A percentile compares a stretch with the other conserved stretches of the same genome.
Evolutionary conservation across 2,888 invertebrate genomes (phyloP).

Genomic region (Plagiodera versicolora): DNA sequence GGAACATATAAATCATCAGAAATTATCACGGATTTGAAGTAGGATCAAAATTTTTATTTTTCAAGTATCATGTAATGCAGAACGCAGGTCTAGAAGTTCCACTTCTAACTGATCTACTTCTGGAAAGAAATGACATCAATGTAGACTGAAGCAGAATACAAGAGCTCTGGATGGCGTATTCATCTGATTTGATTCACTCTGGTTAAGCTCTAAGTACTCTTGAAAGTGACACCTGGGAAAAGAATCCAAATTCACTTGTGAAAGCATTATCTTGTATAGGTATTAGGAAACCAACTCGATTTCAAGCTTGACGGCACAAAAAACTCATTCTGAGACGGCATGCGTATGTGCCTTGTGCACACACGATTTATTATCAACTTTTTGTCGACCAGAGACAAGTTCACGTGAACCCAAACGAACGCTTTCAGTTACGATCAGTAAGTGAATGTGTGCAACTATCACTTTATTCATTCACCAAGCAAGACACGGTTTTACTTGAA

Average conservation of each 20-base stretch:
- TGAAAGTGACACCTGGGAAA: too few relatives aligned
- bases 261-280: background rate
- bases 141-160: too few relatives aligned
- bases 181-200: too few relatives aligned
- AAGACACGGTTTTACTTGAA: background rate
- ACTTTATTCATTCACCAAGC: background rate
- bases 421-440: constrained; percentile 8
- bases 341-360: background rate
- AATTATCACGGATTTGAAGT: too few relatives aligned
- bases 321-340: background rate
- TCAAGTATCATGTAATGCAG: too few relatives aligned
- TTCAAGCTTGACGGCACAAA: background rate
- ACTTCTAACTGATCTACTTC: too few relatives aligned
- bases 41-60: too few relatives aligned
- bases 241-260: background rate
- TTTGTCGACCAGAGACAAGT: constrained; percentile 12
- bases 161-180: too few relatives aligned
- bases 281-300: background rate
- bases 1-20: too few relatives aligned
- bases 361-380: background rate
- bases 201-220: too few relatives aligned
- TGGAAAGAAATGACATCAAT: too few relatives aligned
- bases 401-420: constrained; percentile 4
- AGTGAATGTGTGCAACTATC: constrained; percentile 8
- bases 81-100: too few relatives aligned